These are phyloP conservation scores for Enteromius unitaeniatus DNA, from an alignment of 2,797 vertebrate genomes.

Conservation along the genomic window DNA sequence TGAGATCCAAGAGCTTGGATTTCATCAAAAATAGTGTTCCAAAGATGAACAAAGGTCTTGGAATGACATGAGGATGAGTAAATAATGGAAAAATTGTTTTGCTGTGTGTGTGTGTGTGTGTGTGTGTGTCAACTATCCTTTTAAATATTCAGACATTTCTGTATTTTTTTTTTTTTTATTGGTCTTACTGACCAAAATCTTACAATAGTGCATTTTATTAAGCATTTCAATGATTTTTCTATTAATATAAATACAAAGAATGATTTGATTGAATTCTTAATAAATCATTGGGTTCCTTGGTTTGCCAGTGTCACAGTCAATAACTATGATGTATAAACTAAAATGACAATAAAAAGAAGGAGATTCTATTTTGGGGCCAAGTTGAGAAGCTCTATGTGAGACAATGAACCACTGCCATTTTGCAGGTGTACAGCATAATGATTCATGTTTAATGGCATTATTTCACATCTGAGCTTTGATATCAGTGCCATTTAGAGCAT, in stretches of 20 bases:
- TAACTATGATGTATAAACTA: neutral
- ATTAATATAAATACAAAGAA: neutral
- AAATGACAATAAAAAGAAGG: conserved; percentile 6
- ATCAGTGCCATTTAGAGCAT: neutral
- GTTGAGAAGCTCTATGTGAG: neutral
- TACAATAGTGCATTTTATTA: neutral
- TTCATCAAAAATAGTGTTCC: neutral
- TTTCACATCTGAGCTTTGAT: conserved; percentile 8
- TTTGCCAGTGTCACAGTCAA: neutral
- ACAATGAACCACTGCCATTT: neutral
- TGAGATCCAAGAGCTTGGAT: neutral
- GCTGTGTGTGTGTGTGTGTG: neutral
- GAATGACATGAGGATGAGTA: neutral
- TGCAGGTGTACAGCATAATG: neutral
- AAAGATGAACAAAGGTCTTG: neutral
- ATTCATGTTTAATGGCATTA: conserved; percentile 24
- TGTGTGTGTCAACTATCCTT: neutral
- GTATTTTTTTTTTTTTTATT: neutral
- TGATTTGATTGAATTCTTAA: neutral
- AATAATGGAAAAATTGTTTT: neutral
- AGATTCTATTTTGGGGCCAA: neutral
- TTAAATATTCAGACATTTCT: neutral
- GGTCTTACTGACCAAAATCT: neutral
- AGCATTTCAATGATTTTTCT: neutral
- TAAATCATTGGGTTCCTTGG: neutral